A percentile compares a stretch with the other conserved stretches of the same genome.
Conservation (phyloP, 1,140 invertebrate species). For the Battus philenor region DNA sequence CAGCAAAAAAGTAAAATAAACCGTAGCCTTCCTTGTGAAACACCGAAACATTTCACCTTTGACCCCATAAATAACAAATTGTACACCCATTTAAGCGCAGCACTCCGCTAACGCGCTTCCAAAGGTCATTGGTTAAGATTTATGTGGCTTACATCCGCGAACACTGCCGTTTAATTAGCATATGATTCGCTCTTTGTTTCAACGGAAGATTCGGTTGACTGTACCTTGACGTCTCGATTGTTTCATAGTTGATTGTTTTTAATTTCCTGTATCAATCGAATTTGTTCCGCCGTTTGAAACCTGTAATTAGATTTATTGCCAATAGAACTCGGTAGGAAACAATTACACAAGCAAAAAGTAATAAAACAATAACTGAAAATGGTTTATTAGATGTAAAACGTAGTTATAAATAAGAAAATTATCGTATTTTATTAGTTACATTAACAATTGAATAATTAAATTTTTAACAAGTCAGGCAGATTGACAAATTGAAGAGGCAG, state of each 20-base stretch:
- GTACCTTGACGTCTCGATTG: conserved; percentile 20
- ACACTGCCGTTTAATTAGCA: conserved; percentile 39
- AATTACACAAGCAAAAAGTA: too few species aligned
- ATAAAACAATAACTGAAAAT: too few species aligned
- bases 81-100: conserved; percentile 2
- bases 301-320: neutral
- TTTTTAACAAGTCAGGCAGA: too few species aligned
- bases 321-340: too few species aligned
- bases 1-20: too few species aligned
- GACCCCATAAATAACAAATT: conserved; percentile 9
- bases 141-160: conserved; percentile 42
- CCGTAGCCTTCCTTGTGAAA: conserved; percentile 17
- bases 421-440: too few species aligned
- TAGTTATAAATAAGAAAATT: too few species aligned
- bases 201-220: conserved; percentile 40
- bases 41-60: conserved; percentile 8
- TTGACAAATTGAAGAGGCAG: too few species aligned
- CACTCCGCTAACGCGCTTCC: conserved; percentile 22
- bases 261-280: conserved; percentile 14
- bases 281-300: neutral
- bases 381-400: too few species aligned
- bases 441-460: too few species aligned
- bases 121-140: conserved; percentile 45
- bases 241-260: too few species aligned
- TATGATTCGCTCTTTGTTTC: conserved; percentile 35